phyloP scores from a whole-genome alignment of 2,888 invertebrate species.

The Blomia tropicalis region DNA sequence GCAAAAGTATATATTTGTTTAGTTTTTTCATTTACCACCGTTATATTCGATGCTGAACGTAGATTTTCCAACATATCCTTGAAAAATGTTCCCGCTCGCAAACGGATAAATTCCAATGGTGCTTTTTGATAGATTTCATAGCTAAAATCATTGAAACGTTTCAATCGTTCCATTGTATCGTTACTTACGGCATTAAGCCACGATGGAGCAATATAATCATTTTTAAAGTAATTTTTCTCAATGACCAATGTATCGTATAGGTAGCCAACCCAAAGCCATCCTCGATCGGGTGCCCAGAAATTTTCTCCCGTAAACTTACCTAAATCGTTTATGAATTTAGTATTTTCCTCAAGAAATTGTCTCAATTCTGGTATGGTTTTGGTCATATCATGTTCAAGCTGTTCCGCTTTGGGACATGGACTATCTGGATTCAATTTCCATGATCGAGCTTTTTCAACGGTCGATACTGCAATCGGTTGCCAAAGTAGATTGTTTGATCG shows the following conservation, averaged over 20 bases:
- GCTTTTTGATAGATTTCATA: background rate
- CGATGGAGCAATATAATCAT: background rate
- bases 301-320: conserved; percentile 14
- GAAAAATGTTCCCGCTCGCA: background rate
- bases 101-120: background rate
- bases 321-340: conserved; percentile 16
- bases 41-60: background rate
- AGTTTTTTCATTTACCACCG: background rate
- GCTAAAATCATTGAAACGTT: conserved; percentile 1
- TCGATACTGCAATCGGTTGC: conserved; percentile 22
- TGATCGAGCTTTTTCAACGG: background rate
- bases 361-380: background rate
- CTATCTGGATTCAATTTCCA: background rate
- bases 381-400: background rate
- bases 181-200: conserved; percentile 17
- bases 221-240: background rate
- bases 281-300: background rate
- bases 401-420: conserved; percentile 2
- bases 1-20: background rate
- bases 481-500: conserved; percentile 15
- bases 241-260: conserved; percentile 2
- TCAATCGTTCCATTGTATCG: conserved; percentile 10
- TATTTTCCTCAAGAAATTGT: conserved; percentile 4
- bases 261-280: conserved; percentile 14
- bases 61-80: background rate